Percentiles rank a stretch among this genome's conserved stretches.
These are phyloP conservation scores for Neodiprion pinetum DNA, from an alignment of 1,140 invertebrate species.

Conservation along the genomic window DNA sequence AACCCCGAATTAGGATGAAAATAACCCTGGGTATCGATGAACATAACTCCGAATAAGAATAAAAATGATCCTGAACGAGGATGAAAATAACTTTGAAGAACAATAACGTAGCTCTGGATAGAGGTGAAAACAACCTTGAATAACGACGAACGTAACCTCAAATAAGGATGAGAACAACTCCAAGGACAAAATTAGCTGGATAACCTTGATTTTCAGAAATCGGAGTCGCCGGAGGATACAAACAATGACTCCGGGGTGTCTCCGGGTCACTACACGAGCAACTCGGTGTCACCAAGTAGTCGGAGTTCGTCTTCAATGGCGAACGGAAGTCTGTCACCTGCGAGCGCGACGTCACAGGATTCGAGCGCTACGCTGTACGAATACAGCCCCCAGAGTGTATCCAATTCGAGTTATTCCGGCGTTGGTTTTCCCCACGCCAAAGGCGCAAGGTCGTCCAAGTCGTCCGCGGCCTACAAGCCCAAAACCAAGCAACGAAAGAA, in stretches of 20 bases:
- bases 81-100: no score
- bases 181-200: no score
- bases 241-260: constrained; percentile 44
- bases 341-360: constrained; percentile 32
- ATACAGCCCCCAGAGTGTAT: constrained; percentile 30
- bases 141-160: no score
- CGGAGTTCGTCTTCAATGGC: constrained; percentile 30
- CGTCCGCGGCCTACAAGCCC: not conserved
- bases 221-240: constrained; percentile 34
- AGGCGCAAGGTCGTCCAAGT: not conserved
- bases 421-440: constrained; percentile 8
- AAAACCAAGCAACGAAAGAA: not conserved
- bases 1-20: no score
- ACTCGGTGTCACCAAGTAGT: constrained; percentile 38
- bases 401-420: constrained; percentile 27
- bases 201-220: constrained; percentile 31
- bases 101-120: no score
- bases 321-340: constrained; percentile 37
- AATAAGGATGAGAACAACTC: no score
- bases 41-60: no score
- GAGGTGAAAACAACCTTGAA: no score
- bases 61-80: no score
- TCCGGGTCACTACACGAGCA: constrained; percentile 39
- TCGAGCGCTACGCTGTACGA: constrained; percentile 27
- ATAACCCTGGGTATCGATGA: no score